A percentile compares a stretch with the other conserved stretches of the same genome.
phyloP scores from a whole-genome alignment of 2,797 vertebrate genomes.

The Myotis pilosus region DNA sequence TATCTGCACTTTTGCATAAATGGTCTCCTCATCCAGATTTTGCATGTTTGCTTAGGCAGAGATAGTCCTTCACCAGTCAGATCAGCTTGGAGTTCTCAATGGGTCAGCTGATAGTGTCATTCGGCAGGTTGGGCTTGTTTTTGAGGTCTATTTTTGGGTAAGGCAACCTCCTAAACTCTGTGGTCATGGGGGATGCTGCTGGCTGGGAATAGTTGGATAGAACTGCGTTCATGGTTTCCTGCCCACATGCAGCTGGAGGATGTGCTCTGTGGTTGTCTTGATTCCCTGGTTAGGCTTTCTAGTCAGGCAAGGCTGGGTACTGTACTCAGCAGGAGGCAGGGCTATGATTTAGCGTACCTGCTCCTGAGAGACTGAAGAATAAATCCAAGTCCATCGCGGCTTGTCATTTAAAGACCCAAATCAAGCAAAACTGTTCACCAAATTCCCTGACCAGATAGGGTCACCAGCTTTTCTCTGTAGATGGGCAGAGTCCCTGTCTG shows the following conservation, averaged over 20 bases:
- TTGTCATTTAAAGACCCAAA: not conserved
- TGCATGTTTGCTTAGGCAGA: not conserved
- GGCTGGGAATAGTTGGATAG: not conserved
- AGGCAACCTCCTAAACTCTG: not conserved
- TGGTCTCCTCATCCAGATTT: not conserved
- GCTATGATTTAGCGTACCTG: not conserved
- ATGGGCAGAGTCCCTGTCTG: not conserved
- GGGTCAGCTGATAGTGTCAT: not conserved
- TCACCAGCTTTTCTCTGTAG: not conserved
- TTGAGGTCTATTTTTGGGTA: not conserved
- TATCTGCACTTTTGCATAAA: not conserved
- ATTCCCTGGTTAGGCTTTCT: not conserved
- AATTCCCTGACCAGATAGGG: not conserved
- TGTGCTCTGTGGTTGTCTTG: not conserved
- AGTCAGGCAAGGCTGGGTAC: not conserved
- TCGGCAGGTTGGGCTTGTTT: not conserved
- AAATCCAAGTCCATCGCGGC: not conserved
- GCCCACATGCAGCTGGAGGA: not conserved
- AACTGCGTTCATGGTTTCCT: not conserved
- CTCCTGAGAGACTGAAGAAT: not conserved
- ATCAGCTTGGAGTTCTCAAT: not conserved
- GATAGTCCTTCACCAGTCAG: not conserved
- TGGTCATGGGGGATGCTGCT: not conserved
- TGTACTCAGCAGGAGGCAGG: not conserved
- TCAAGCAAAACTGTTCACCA: not conserved